Evolutionary conservation across 2,888 invertebrate genomes (phyloP).

Genomic region (Macropis europaea): DNA sequence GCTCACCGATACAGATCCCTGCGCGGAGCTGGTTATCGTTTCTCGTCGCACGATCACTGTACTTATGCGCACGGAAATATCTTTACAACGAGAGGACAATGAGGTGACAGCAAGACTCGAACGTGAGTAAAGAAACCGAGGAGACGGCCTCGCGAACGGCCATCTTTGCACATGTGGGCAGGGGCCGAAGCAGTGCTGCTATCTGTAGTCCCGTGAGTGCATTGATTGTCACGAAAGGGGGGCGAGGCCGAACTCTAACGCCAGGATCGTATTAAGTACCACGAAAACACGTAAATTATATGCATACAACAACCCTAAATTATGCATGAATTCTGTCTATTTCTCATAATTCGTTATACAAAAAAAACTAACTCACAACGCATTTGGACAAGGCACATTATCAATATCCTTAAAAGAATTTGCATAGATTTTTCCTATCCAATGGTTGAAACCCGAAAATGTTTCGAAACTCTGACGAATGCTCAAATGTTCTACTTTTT

Average conservation of each 20-base stretch:
- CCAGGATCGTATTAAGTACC: conserved; percentile 37
- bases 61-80: conserved; percentile 13
- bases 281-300: conserved; percentile 30
- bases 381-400: no score
- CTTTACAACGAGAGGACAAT: conserved; percentile 33
- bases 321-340: no score
- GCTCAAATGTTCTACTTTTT: no score
- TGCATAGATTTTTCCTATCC: no score
- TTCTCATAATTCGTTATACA: no score
- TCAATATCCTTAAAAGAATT: no score
- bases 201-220: conserved; percentile 63
- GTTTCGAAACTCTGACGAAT: no score
- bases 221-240: conserved; percentile 64
- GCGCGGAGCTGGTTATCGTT: conserved; percentile 11
- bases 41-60: conserved; percentile 4
- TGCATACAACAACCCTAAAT: neutral
- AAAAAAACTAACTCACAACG: no score
- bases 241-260: conserved; percentile 60
- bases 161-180: conserved; percentile 77
- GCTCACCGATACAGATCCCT: conserved; percentile 57
- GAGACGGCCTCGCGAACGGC: conserved; percentile 64
- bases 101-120: conserved; percentile 35
- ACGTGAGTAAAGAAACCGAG: conserved; percentile 54
- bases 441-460: no score
- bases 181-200: conserved; percentile 67